Conservation (phyloP, 1,140 invertebrate species). For the Bombus sylvicola region DNA sequence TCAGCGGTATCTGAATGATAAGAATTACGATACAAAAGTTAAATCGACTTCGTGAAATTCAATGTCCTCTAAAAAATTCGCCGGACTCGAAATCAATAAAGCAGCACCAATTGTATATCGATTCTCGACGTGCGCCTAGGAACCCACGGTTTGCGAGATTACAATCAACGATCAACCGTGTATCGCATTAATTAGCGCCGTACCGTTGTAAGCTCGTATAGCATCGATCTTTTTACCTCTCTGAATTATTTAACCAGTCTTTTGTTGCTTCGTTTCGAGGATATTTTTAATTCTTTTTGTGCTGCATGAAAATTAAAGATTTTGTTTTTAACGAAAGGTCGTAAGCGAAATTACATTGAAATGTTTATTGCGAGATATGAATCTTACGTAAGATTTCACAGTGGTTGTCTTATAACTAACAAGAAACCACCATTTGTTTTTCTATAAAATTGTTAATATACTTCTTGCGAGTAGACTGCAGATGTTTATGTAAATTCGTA, state of each 20-base stretch:
- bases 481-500: no score
- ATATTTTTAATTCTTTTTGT: not conserved
- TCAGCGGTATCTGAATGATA: not conserved
- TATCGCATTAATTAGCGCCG: constrained; percentile 12
- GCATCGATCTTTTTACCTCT: not conserved
- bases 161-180: constrained; percentile 7
- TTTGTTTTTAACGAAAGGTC: no score
- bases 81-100: constrained; percentile 2
- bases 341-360: no score
- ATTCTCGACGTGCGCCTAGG: not conserved
- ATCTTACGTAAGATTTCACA: no score
- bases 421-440: not conserved
- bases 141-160: no score
- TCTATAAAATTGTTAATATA: not conserved
- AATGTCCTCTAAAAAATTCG: not conserved
- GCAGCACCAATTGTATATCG: not conserved
- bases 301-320: not conserved
- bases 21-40: not conserved
- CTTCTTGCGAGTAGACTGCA: no score
- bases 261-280: not conserved
- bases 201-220: not conserved
- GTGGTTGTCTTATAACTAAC: not conserved
- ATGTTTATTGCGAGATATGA: not conserved
- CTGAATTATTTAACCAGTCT: not conserved
- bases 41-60: not conserved